Base-by-base conservation (phyloP, 1,140 invertebrate species). In the Drosophila punjabiensis region DNA sequence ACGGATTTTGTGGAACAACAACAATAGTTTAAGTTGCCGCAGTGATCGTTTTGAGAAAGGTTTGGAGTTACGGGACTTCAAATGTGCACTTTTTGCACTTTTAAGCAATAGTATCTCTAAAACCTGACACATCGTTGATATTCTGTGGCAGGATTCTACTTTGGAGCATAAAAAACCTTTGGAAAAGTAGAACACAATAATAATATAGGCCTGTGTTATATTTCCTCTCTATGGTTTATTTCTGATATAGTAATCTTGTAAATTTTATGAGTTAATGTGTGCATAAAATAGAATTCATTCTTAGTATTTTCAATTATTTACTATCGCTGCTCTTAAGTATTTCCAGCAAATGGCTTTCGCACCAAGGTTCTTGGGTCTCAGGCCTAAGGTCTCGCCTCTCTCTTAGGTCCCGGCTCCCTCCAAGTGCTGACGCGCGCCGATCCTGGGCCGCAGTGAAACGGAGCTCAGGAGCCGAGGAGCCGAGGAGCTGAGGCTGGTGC, bases 381-480 rank as follows among this genome's bases (percentile, higher is more conserved):
- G 33, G 3, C 5, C 48, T 18, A 5, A 9, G n/a, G 16, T 32
- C 13, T 39, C 33, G 16, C n/a, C n/a, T 30, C 18, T 58, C 33
- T 39, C 37, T 66, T 5, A n/a, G n/a, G 32, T 62, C 65, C 13
- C 28, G 5, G 32, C 55, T 76, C 61, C 68, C 60, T 80, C 64
- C 61, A 84, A 90, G 84, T 81, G 86, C 69, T 85, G 86, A 81
- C 86, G 84, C 81, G 71, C 85, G 84, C 74, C 84, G 82, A 71
- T 81, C 77, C 82, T 86, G 73, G 56, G 52, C 77, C 67, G 39
- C 39, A 30, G 30, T 14, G 37, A 28, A 43, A 61, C 30, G 20
- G 55, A 43, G 55, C 53, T 37, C 6, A 30, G n/a, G 62, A 41
- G 52, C n/a, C 0, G 24, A 43, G n/a, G 41, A 28, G 16, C 35